Conservation (phyloP, 1,140 invertebrate species). For the Neodiprion lecontei region DNA sequence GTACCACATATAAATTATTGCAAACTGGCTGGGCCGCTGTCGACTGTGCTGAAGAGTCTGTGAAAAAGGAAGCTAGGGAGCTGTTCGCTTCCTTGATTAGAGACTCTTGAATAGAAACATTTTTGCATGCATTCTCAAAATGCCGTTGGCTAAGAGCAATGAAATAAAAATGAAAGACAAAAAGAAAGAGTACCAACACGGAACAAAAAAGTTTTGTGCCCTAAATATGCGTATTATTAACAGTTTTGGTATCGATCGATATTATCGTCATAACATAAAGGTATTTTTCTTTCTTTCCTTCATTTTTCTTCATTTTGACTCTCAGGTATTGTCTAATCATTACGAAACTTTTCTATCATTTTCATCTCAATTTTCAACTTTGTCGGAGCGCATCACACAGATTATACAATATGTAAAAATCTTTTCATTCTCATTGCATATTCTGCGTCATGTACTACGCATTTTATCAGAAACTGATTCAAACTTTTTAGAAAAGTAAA, state of each 20-base stretch:
- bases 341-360: not conserved
- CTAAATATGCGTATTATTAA: not conserved
- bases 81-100: slow-evolving; percentile 23
- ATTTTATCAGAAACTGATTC: slow-evolving; percentile 22
- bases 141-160: not conserved
- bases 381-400: not conserved
- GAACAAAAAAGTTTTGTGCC: not conserved
- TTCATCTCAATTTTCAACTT: not conserved
- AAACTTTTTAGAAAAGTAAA: slow-evolving; percentile 81
- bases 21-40: not conserved
- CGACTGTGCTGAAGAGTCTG: slow-evolving; percentile 20
- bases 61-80: slow-evolving; percentile 25
- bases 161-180: not conserved
- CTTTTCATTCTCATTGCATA: not conserved
- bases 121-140: not conserved
- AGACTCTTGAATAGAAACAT: slow-evolving; percentile 21
- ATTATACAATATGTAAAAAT: not conserved
- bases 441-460: not conserved
- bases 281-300: not conserved
- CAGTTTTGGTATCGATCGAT: not conserved
- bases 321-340: not conserved
- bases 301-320: not conserved
- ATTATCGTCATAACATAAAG: not conserved
- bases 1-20: not conserved
- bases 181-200: not conserved